A percentile compares a stretch with the other conserved stretches of the same genome.
Evolutionary conservation across 1,140 invertebrate species (phyloP).

Genomic region (Habropoda laboriosa): DNA sequence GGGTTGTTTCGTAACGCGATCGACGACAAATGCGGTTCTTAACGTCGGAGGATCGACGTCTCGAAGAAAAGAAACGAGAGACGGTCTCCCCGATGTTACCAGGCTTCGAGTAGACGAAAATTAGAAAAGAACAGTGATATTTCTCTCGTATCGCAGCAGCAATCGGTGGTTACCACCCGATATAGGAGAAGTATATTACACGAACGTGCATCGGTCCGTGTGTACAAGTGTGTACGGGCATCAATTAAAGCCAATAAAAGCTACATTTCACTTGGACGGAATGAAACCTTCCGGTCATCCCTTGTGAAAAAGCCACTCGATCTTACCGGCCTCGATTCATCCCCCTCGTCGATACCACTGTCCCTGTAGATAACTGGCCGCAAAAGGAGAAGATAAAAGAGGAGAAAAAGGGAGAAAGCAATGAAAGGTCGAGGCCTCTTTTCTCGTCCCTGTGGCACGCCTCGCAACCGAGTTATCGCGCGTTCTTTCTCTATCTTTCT

Average conservation of each 20-base stretch:
- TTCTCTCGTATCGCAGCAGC: neutral
- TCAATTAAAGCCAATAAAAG: constrained; percentile 35
- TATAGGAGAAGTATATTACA: neutral
- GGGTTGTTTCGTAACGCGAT: neutral
- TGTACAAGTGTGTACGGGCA: neutral
- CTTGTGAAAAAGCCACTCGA: neutral
- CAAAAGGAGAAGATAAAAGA: constrained; percentile 17
- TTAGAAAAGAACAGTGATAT: neutral
- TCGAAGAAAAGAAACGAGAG: neutral
- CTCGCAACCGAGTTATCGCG: constrained; percentile 23
- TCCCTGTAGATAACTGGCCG: neutral
- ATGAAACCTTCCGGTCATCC: neutral
- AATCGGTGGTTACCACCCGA: neutral
- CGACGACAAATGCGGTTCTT: neutral
- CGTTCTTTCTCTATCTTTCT: no score
- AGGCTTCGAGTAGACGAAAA: neutral
- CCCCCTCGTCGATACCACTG: neutral
- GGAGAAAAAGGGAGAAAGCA: neutral
- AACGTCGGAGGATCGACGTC: no score
- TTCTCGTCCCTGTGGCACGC: neutral
- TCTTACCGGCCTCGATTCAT: constrained; percentile 7
- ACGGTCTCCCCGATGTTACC: neutral
- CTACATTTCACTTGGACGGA: constrained; percentile 3
- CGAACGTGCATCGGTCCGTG: no score
- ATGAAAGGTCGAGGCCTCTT: neutral